Evolutionary conservation across 2,888 invertebrate genomes (phyloP).

Genomic region (Notodonta dromedarius): DNA sequence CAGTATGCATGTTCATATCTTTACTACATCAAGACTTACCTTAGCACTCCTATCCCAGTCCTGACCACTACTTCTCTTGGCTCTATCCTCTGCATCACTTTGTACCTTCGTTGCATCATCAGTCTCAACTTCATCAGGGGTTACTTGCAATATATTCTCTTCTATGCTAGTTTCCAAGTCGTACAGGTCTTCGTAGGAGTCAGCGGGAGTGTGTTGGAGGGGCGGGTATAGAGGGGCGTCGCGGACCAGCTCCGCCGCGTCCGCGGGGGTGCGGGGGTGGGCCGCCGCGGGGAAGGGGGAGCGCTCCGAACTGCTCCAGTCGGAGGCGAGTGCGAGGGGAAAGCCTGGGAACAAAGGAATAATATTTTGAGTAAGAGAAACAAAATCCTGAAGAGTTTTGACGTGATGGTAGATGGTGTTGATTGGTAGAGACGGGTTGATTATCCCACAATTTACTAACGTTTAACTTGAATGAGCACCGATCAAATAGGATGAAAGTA

Average conservation of each 20-base stretch:
- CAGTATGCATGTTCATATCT: too few relatives aligned
- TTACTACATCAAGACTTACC: not conserved
- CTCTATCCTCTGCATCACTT: slow-evolving; percentile 43
- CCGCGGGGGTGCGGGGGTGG: slow-evolving; percentile 36
- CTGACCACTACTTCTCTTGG: slow-evolving; percentile 64
- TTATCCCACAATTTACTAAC: too few relatives aligned
- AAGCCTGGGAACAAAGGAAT: slow-evolving; percentile 53
- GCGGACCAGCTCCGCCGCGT: slow-evolving; percentile 64
- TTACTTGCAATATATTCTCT: not conserved
- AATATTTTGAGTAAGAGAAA: not conserved
- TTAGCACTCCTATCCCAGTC: slow-evolving; percentile 49
- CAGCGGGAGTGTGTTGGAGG: slow-evolving; percentile 34
- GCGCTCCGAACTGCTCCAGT: slow-evolving; percentile 63
- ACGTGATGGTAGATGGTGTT: too few relatives aligned
- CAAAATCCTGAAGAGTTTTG: not conserved
- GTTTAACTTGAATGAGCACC: too few relatives aligned
- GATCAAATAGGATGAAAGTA: too few relatives aligned
- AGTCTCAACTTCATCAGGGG: slow-evolving; percentile 35
- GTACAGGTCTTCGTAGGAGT: slow-evolving; percentile 7
- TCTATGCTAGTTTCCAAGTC: slow-evolving; percentile 1
- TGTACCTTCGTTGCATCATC: slow-evolving; percentile 54
- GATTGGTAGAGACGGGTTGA: too few relatives aligned
- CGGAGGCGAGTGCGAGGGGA: slow-evolving; percentile 43
- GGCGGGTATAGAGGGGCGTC: slow-evolving; percentile 67
- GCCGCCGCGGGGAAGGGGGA: slow-evolving; percentile 35